Evolutionary conservation across 1,140 invertebrate genomes (phyloP), one percentile per base, ranked within the genome.

Genomic region (Aphis craccivora): DNA sequence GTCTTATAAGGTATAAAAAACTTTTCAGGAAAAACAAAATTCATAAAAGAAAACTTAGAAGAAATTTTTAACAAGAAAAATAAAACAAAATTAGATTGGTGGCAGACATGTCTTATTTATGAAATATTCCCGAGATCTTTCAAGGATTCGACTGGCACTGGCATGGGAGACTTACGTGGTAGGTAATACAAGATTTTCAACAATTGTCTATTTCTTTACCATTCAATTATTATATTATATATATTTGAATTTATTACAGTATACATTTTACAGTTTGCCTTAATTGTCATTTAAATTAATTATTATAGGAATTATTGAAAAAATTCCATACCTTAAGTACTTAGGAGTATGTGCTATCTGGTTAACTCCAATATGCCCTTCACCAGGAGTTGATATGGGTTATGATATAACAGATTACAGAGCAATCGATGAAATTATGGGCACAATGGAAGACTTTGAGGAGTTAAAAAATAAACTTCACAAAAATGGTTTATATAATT

Each of bases 71-170:
- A 2, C 37, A 84, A 40, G 14, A 37, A 84, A 81, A 37, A 81
- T 37, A 81, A n/a, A 60, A 37, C 4, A 86, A 45, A 93, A 7
- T 51, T 94, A 35, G 96, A 96, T 93, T 98, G 98, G 97, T 98
- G 97, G 96, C 95, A 97, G 94, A 96, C 96, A 81, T 96, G 96
- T 2, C 95, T 96, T 11, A 95, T 98, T 48, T 98, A 98, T 95
- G 97, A 98, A 95, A 96, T 98, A 84, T 97, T 98, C 95, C 97
- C 97, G 0, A 95, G 97, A 88, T 98, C 97, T 8, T 98, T 98
- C 95, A 97, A 97, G 94, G 98, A 98, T 94, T 96, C 96, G 87
- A 96, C 97, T 94, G 97, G 96, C 1, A 97, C 98, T 95, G 97
- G 98, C 6, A 95, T 97, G 25, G 98, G 98, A 5, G 97, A 98